phyloP scores from a whole-genome alignment of 2,888 invertebrate species.

The Tholera decimalis region DNA sequence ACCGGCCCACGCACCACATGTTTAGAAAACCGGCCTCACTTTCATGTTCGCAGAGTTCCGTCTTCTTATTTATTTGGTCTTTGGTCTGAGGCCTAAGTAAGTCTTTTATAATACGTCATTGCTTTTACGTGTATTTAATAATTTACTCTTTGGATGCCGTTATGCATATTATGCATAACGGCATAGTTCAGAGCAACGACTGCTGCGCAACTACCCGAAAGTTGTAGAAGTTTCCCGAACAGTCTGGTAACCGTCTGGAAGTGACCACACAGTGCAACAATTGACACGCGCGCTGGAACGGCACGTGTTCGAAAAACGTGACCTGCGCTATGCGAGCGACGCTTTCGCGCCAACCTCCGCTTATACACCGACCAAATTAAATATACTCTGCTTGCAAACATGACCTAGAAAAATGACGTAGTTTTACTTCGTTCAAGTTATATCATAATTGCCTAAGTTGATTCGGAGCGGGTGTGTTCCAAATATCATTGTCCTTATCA shows the following conservation, averaged over 20 bases:
- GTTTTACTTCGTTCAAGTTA: constrained; percentile 43
- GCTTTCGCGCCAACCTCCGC: constrained; percentile 63
- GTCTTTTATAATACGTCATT: no score
- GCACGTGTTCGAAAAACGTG: constrained; percentile 83
- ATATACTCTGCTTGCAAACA: constrained; percentile 25
- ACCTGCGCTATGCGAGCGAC: constrained; percentile 63
- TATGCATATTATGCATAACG: not conserved
- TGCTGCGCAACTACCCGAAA: constrained; percentile 6
- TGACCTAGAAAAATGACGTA: not conserved
- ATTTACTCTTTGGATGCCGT: no score
- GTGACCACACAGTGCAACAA: constrained; percentile 56
- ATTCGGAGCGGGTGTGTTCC: constrained; percentile 48
- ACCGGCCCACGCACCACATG: no score
- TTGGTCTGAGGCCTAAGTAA: no score
- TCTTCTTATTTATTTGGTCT: no score
- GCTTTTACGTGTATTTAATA: no score
- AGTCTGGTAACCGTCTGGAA: constrained; percentile 39
- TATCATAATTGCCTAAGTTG: constrained; percentile 42
- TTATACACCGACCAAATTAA: constrained; percentile 60
- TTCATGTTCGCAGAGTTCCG: no score
- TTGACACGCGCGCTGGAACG: constrained; percentile 71
- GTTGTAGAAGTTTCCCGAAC: constrained; percentile 48
- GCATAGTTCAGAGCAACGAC: not conserved
- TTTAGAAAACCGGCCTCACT: no score
- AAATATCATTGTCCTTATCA: constrained; percentile 44